Evolutionary conservation across 2,888 invertebrate genomes (phyloP), one percentile per base, ranked within the genome.

Genomic region (Melanostoma mellinum): DNA sequence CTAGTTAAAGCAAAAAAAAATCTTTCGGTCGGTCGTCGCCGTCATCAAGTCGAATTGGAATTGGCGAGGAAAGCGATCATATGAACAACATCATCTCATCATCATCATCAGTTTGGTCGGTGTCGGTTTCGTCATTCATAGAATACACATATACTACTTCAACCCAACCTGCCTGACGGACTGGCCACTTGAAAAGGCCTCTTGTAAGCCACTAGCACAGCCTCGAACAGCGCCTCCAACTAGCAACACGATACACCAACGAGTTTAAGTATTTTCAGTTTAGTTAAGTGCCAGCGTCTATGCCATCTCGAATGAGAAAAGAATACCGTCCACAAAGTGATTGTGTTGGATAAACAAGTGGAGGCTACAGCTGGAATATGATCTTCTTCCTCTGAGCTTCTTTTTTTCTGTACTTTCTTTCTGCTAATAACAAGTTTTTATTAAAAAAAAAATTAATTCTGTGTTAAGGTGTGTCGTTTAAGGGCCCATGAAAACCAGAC

Each of bases 381-480:
- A 81, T 81, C 72, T 69, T 36, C 38, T 36, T 36, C 69, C 36
- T 10, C 30, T 50, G 30, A 33, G 36, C 6, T 36, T 38, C 8
- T 40, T 30, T 36, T 46, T 56, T 55, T 10, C 4, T 44, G 5
- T 44, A 60, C 65, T 77, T 81, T 81, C 81, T 68, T 73, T 60
- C 9, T 35, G 30, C 63, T 74, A 56, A 60, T 50, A 76, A 60
- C 60, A 76, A 71, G 69, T 65, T 77, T 8, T 30, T 75, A 20
- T 20, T 20, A 20, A 20, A 20, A 10, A 10, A 55, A 33, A 30
- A 8, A 40, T 48, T 50, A 30, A 38, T 38, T 40, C 20, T 48
- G 60, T 33, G 42, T 76, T 68, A 77, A 81, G 72, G 81, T 77
- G 77, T 77, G 81, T 52, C 72, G 6, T 33, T 65, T 44, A 8